phyloP scores from a whole-genome alignment of 2,888 invertebrate genomes.

The Dryobotodes eremita region DNA sequence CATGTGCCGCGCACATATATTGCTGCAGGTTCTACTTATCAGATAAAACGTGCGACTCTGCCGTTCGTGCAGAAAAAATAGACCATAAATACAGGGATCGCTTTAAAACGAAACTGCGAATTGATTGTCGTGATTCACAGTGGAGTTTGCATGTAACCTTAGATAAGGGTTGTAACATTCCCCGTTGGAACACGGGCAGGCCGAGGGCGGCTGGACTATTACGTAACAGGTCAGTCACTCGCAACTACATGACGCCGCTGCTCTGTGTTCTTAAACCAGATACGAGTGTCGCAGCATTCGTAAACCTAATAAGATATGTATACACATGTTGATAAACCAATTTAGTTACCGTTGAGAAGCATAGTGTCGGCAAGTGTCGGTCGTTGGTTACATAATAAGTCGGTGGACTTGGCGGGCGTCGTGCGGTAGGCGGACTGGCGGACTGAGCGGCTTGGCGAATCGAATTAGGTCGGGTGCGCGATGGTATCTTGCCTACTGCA shows the following conservation, averaged over 20 bases:
- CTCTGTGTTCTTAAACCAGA: conserved; percentile 49
- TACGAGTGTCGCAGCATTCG: conserved; percentile 22
- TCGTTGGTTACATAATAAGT: conserved; percentile 57
- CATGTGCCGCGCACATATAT: conserved; percentile 25
- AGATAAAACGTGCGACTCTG: conserved; percentile 47
- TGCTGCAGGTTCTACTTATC: conserved; percentile 44
- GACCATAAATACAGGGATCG: conserved; percentile 63
- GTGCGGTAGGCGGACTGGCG: conserved; percentile 69
- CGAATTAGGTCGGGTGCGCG: conserved; percentile 87
- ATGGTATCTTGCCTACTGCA: conserved; percentile 83
- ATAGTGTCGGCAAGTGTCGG: conserved; percentile 32
- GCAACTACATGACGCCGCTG: conserved; percentile 46
- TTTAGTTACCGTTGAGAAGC: conserved; percentile 42
- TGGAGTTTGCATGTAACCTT: conserved; percentile 85
- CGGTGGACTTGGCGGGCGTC: conserved; percentile 68
- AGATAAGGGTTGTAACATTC: conserved; percentile 85
- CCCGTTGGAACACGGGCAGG: conserved; percentile 74
- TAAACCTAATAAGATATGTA: conserved; percentile 48
- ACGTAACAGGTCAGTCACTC: conserved; percentile 64
- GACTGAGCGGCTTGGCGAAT: conserved; percentile 76
- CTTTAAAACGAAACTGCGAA: conserved; percentile 76
- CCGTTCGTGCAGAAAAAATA: conserved; percentile 44
- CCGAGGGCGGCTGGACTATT: conserved; percentile 66
- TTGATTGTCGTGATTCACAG: conserved; percentile 81
- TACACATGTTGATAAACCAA: conserved; percentile 54